Percentiles rank a stretch among this genome's conserved stretches.
phyloP scores from a whole-genome alignment of 2,888 invertebrate species.

The Pristionchus fissidentatus region DNA sequence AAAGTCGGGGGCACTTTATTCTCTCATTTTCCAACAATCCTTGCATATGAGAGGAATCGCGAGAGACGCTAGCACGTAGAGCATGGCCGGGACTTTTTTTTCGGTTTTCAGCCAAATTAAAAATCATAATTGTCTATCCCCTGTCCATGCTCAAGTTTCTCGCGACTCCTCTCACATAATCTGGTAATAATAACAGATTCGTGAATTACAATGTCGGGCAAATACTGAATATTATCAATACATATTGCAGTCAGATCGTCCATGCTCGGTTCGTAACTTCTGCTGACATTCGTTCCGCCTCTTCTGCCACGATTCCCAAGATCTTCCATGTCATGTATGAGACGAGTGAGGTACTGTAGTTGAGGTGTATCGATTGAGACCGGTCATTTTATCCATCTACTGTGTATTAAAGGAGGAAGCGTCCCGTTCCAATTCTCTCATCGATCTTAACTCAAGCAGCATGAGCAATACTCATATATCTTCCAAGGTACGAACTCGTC shows the following conservation, averaged over 20 bases:
- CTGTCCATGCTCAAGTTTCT: too few relatives aligned
- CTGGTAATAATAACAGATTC: too few relatives aligned
- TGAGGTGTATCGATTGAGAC: neutral
- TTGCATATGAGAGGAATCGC: too few relatives aligned
- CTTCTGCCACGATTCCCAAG: constrained; percentile 98
- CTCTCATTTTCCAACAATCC: too few relatives aligned
- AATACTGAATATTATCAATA: neutral
- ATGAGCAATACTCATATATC: neutral
- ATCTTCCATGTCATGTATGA: constrained; percentile 85
- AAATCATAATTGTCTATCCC: too few relatives aligned
- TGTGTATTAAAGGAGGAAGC: neutral
- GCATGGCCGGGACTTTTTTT: too few relatives aligned
- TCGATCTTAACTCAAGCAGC: constrained; percentile 20
- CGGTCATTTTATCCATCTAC: neutral
- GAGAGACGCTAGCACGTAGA: too few relatives aligned
- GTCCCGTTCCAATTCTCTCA: neutral
- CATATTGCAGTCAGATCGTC: constrained; percentile 91
- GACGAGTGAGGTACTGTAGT: constrained; percentile 1
- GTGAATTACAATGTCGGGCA: too few relatives aligned
- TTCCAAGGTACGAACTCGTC: neutral
- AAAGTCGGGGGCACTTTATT: too few relatives aligned
- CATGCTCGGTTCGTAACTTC: constrained; percentile 98
- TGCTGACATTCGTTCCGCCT: constrained; percentile 98
- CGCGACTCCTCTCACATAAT: too few relatives aligned
- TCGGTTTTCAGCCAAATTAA: too few relatives aligned